phyloP scores from a whole-genome alignment of 2,888 invertebrate genomes.

The Andrena marginata region DNA sequence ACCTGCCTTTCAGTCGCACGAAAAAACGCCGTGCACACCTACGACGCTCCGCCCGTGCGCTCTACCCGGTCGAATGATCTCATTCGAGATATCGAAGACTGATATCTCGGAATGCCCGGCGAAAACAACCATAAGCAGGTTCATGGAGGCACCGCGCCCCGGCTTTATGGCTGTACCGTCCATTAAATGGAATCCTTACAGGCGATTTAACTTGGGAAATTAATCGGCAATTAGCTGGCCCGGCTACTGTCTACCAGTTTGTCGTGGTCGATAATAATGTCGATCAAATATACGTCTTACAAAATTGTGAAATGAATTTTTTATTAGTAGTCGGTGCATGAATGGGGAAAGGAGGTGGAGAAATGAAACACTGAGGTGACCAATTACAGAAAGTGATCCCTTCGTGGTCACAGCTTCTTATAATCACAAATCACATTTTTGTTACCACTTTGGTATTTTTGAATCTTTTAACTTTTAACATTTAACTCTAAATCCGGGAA shows the following conservation, averaged over 20 bases:
- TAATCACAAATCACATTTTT: no score
- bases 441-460: no score
- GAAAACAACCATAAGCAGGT: conserved; percentile 36
- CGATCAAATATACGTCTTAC: no score
- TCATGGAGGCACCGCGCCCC: conserved; percentile 15
- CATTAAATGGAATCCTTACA: conserved; percentile 3
- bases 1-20: conserved; percentile 36
- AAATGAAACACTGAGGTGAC: no score
- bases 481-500: no score
- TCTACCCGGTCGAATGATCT: conserved; percentile 42
- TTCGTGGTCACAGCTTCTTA: no score
- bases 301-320: no score
- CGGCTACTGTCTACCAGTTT: not conserved
- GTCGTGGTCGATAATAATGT: not conserved
- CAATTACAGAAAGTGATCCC: no score
- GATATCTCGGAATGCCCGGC: conserved; percentile 27
- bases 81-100: conserved; percentile 44
- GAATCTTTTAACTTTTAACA: no score
- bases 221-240: not conserved
- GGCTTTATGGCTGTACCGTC: not conserved
- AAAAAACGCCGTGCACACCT: conserved; percentile 38
- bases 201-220: not conserved
- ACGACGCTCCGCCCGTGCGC: conserved; percentile 15
- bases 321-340: no score
- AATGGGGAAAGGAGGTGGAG: no score